Conservation (phyloP, 2,113 vertebrate species). For the Nothocercus nigrocapillus region DNA sequence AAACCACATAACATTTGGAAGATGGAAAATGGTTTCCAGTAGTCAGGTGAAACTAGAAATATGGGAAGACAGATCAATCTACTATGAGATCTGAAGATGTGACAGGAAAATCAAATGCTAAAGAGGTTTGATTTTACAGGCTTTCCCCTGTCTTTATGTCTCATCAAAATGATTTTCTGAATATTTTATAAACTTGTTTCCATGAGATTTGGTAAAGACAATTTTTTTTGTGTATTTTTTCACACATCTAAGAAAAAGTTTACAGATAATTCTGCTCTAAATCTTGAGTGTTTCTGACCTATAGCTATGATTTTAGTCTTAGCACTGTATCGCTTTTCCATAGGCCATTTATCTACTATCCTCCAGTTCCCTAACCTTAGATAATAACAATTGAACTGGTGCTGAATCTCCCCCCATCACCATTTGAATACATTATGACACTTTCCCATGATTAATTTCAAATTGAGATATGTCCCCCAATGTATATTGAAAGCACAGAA, state of each 20-base stretch:
- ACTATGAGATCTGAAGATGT: neutral
- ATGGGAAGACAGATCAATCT: neutral
- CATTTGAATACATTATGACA: constrained; percentile 65
- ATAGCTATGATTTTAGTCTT: constrained; percentile 12
- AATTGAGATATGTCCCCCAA: constrained; percentile 63
- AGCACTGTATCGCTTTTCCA: constrained; percentile 41
- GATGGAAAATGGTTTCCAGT: neutral
- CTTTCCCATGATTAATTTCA: constrained; percentile 71
- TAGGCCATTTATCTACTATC: neutral
- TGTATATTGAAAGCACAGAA: constrained; percentile 57
- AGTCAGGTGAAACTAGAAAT: neutral
- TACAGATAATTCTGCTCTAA: neutral
- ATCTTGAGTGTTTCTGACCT: neutral
- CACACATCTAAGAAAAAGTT: fast-evolving
- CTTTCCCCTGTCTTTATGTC: neutral
- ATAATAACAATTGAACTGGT: neutral
- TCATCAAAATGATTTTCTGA: neutral
- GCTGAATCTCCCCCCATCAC: constrained; percentile 51
- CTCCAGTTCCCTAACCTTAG: constrained; percentile 20
- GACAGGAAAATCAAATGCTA: neutral
- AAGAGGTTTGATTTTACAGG: no score
- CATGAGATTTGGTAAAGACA: neutral
- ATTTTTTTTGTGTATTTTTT: neutral
- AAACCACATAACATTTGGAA: neutral
- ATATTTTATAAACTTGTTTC: neutral